These are phyloP conservation scores for Macquaria ambigua DNA, from an alignment of 2,113 vertebrate species.

Conservation along the genomic window DNA sequence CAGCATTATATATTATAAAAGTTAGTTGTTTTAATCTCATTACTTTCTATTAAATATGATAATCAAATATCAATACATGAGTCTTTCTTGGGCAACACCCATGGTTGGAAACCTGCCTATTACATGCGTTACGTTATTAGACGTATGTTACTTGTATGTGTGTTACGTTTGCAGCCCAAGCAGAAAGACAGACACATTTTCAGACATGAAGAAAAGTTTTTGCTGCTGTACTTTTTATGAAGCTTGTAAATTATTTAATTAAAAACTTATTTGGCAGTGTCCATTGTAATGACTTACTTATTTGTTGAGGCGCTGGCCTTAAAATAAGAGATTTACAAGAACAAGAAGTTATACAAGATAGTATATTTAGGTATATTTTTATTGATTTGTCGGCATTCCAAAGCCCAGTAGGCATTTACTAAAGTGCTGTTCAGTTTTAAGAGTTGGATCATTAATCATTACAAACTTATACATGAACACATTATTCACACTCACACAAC, in stretches of 20 bases:
- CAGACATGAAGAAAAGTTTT: neutral
- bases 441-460: conserved; percentile 41
- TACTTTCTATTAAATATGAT: neutral
- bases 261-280: neutral
- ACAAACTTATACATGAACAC: conserved; percentile 27
- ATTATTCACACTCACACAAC: conserved; percentile 31
- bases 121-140: neutral
- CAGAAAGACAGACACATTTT: neutral
- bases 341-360: neutral
- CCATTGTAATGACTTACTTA: neutral
- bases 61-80: neutral
- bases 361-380: conserved; percentile 1
- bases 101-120: neutral
- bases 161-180: neutral
- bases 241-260: neutral
- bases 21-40: neutral
- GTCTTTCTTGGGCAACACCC: neutral
- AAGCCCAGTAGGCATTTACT: conserved; percentile 23
- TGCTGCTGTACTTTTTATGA: neutral
- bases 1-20: neutral
- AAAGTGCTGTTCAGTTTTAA: conserved; percentile 9
- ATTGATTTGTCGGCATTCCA: conserved; percentile 52
- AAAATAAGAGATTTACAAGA: neutral
- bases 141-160: neutral
- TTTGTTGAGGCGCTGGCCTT: neutral